Evolutionary conservation across 2,888 invertebrate genomes (phyloP), one percentile per base, ranked within the genome.

Genomic region (Torymus aiolomorphi): DNA sequence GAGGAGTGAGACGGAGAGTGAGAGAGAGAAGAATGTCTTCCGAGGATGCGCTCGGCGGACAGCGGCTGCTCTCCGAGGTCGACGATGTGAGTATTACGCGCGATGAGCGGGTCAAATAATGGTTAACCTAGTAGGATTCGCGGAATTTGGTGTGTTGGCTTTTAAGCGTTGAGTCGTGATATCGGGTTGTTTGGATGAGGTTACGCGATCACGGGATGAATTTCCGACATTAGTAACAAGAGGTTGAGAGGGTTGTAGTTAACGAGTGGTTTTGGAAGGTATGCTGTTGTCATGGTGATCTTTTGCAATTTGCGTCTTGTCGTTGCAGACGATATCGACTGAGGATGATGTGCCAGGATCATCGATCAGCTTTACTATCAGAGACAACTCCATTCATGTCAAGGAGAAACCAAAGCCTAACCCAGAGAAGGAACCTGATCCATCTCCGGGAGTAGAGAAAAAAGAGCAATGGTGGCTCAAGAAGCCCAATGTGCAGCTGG

Each of bases 391-490:
- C 0, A 85, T 89, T 49, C 84, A 84, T 16, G 84, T 88, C 59
- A 87, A 86, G 74, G 88, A 88, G 54, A 88, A 85, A 66, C 70
- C 82, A 13, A 86, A 88, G 76, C 14, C 54, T 31, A 75, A 76
- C 18, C 49, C 75, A n/a, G 57, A 57, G 5, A 80, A 80, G 12
- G 78, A 83, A 54, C 16, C 67, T 13, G 51, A 61, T 24, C 57
- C 74, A 20, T 51, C 49, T 10, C 65, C 63, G 16, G 61, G 52
- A 31, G 24, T 18, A 56, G 18, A 63, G 16, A 72, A 65, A n/a
- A 80, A 79, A 14, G 81, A 83, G 11, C 79, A 86, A 82, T 88
- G 88, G 88, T 88, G 88, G 88, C 79, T 88, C 24, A 89, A 88
- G 51, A 86, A 85, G 59, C 85, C 88, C 0, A 85, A 87, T 10